Evolutionary conservation across 1,140 invertebrate genomes (phyloP).

Genomic region (Halictus rubicundus): DNA sequence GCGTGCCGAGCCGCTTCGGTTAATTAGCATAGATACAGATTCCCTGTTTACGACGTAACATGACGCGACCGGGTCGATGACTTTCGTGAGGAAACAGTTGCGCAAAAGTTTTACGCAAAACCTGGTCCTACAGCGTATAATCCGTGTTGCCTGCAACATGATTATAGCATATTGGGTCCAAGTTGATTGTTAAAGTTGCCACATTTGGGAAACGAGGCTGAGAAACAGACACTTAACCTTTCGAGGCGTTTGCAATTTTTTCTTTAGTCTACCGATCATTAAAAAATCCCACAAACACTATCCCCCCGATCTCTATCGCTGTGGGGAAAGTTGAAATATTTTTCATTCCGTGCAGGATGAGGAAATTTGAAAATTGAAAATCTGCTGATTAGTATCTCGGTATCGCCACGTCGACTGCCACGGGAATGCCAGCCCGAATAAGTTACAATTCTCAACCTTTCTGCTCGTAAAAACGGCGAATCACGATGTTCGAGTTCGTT

Average conservation of each 20-base stretch:
- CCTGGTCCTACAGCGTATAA: conserved; percentile 30
- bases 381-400: neutral
- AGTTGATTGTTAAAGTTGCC: conserved; percentile 8
- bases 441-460: conserved; percentile 67
- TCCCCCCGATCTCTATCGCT: too few relatives aligned
- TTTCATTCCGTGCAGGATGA: too few relatives aligned
- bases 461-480: conserved; percentile 37
- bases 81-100: conserved; percentile 29
- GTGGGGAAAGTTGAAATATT: too few relatives aligned
- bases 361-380: too few relatives aligned
- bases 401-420: too few relatives aligned
- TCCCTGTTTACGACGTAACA: conserved; percentile 32
- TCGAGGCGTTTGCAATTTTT: neutral
- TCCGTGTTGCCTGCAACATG: conserved; percentile 1
- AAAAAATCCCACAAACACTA: neutral
- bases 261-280: neutral
- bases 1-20: neutral
- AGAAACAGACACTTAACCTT: neutral
- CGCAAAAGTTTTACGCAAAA: conserved; percentile 46
- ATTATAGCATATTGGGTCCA: conserved; percentile 6
- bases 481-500: conserved; percentile 65
- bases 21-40: conserved; percentile 37
- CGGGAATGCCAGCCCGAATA: neutral
- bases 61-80: conserved; percentile 25
- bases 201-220: neutral